Conservation (phyloP, 2,797 vertebrate species). For the Ciconia nigra region DNA sequence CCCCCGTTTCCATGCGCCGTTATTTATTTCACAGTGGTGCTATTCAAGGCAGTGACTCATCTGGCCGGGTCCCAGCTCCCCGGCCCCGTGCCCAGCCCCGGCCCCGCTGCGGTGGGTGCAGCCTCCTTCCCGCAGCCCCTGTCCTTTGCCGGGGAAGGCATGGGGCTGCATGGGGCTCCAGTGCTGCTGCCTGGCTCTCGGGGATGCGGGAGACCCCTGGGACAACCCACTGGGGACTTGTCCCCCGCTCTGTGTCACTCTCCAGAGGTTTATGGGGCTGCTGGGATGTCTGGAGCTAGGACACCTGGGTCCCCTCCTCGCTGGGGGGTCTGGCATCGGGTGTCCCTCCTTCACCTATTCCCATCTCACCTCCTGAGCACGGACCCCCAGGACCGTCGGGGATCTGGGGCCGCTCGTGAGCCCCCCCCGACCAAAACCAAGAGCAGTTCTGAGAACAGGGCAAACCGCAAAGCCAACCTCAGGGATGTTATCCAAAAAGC, state of each 20-base stretch:
- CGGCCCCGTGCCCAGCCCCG: neutral
- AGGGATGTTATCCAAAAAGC: neutral
- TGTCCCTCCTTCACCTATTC: neutral
- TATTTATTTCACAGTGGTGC: constrained; percentile 47
- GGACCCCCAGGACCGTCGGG: rapidly evolving
- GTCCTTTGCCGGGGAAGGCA: neutral
- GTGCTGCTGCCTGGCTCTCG: rapidly evolving
- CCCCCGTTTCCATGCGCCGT: neutral
- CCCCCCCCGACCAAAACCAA: neutral
- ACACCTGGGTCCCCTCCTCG: neutral
- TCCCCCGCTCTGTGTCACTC: neutral
- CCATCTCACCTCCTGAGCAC: neutral
- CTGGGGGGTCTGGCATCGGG: neutral
- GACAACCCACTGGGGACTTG: neutral
- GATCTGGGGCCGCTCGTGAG: neutral
- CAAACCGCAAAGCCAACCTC: neutral
- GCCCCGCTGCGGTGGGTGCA: neutral
- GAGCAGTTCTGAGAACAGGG: neutral
- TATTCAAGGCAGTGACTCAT: constrained; percentile 51
- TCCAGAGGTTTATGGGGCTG: neutral
- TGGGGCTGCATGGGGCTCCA: rapidly evolving
- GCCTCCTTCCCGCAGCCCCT: neutral
- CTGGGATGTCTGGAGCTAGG: neutral
- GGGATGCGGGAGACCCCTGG: neutral
- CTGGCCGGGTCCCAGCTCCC: neutral